These are phyloP conservation scores for Zapus hudsonius DNA, from an alignment of 2,113 vertebrate species.

Conservation along the genomic window DNA sequence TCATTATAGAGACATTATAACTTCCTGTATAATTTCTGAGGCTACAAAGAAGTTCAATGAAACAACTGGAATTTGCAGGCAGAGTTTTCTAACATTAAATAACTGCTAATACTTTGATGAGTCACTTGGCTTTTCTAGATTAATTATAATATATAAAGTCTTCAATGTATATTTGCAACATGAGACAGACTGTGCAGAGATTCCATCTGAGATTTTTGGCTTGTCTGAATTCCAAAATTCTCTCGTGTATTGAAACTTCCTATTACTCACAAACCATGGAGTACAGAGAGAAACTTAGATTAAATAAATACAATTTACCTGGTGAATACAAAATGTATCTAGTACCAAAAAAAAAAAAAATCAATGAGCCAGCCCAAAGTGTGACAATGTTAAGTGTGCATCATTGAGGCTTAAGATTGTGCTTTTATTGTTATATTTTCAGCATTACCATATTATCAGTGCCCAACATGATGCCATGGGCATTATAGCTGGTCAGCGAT, in stretches of 20 bases:
- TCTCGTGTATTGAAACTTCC: not conserved
- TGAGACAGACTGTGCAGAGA: not conserved
- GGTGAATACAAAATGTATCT: not conserved
- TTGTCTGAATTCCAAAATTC: not conserved
- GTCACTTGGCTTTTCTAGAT: not conserved
- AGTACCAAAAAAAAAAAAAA: not conserved
- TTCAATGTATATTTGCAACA: not conserved
- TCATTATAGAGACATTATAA: not conserved
- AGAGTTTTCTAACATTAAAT: not conserved
- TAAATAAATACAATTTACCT: not conserved
- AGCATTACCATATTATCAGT: not conserved
- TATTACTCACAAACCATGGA: not conserved
- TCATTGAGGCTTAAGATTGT: not conserved
- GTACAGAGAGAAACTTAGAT: not conserved
- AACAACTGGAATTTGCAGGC: not conserved
- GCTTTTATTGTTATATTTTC: not conserved
- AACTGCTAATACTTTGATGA: not conserved
- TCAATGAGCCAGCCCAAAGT: too few species aligned
- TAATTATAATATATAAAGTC: not conserved
- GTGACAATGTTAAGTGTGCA: not conserved
- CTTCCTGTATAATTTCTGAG: not conserved
- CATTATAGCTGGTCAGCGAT: not conserved
- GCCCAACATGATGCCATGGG: not conserved
- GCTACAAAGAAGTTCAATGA: not conserved
- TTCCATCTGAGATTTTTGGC: not conserved